Conservation (phyloP, 1,140 invertebrate species). For the Yoshiicerus persimilis region DNA sequence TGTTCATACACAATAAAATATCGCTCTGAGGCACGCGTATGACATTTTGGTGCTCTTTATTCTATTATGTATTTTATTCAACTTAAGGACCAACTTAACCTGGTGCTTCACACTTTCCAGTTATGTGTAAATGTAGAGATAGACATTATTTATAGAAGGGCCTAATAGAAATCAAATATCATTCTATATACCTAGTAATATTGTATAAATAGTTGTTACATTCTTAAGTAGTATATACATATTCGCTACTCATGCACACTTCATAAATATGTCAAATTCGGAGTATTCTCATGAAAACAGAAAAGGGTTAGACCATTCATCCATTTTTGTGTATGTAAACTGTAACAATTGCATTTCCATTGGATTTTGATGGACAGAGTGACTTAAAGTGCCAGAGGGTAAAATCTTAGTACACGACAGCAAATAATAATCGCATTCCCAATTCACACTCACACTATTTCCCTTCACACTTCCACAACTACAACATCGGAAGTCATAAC, state of each 20-base stretch:
- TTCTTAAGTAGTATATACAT: neutral
- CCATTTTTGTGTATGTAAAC: neutral
- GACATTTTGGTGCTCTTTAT: neutral
- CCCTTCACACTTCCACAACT: neutral
- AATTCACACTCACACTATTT: neutral
- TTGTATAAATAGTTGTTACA: neutral
- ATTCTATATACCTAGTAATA: neutral
- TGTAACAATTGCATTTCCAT: neutral
- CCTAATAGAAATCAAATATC: too few species aligned
- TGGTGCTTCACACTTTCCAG: neutral
- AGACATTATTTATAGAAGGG: neutral
- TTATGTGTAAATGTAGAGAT: neutral
- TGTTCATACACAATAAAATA: neutral
- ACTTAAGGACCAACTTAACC: neutral
- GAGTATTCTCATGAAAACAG: neutral
- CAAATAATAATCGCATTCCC: too few species aligned
- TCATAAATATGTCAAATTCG: neutral
- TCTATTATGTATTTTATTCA: neutral
- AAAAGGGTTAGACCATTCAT: neutral
- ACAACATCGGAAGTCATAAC: neutral
- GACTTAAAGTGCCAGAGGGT: constrained; percentile 5
- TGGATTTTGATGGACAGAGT: neutral
- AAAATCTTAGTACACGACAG: neutral
- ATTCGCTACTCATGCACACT: too few species aligned
- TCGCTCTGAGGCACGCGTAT: neutral